Evolutionary conservation across 2,113 vertebrate genomes (phyloP), one percentile per base, ranked within the genome.

Genomic region (Leptobrachium ailaonicum): DNA sequence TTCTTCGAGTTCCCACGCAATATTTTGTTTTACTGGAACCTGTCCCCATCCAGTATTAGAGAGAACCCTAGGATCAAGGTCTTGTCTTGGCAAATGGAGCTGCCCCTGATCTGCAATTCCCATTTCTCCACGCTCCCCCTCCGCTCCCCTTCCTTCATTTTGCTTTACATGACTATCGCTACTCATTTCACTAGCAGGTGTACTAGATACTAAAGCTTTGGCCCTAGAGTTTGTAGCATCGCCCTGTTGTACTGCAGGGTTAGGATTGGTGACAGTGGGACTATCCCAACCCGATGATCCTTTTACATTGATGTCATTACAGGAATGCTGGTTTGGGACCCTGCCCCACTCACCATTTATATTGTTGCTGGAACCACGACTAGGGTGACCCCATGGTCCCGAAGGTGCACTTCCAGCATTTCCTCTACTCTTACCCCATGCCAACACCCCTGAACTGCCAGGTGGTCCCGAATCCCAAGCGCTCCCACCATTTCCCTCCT

Each of bases 41-140:
- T 98, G 98, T 84, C 98, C 98, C 98, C 98, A 99, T 53, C 98
- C 98, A 0, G 95, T 92, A 86, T 99, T 99, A 86, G 94, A 97
- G 86, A 99, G 91, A 82, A 99, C 98, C 83, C 96, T 91, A 41
- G 97, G 98, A 89, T 99, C 98, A 78, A 98, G 92, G 84, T 99
- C 97, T 73, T 92, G 95, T 85, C 95, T 94, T 82, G 96, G 96
- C 87, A 96, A 85, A 74, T 88, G 94, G 77, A 89, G 82, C 87
- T 92, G 92, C 83, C 93, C 93, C 87, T 88, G 92, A 88, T 94
- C 93, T 84, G 86, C 66, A 67, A 82, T 81, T 76, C 87, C 90
- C 76, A 91, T 93, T 9, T 94, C 93, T 76, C 90, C 90, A 85
- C 89, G 86, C 82, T 88, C 94, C 82, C 91, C 95, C 92, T 93